phyloP scores from a whole-genome alignment of 2,797 vertebrate genomes.

The Threskiornis aethiopicus region DNA sequence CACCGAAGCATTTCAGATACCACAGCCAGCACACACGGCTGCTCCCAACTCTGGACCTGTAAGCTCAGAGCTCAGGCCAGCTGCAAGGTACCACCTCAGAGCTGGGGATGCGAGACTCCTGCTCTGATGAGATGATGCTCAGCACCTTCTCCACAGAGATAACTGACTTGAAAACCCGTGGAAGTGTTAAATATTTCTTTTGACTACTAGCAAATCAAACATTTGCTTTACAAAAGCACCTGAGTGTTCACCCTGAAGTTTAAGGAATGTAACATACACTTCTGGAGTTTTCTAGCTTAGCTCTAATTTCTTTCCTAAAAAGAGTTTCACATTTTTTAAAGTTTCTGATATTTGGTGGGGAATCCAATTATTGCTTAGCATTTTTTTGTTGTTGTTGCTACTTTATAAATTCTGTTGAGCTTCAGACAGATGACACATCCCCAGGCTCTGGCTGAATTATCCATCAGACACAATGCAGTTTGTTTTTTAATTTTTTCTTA shows the following conservation, averaged over 20 bases:
- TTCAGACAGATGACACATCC: slow-evolving; percentile 31
- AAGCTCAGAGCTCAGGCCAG: background rate
- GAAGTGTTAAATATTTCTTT: background rate
- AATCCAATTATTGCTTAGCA: background rate
- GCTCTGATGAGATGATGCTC: background rate
- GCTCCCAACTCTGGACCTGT: background rate
- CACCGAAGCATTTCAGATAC: background rate
- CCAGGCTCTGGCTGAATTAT: slow-evolving; percentile 24
- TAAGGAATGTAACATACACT: background rate
- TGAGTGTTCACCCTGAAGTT: background rate
- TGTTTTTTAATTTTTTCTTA: slow-evolving; percentile 24
- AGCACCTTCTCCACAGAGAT: background rate
- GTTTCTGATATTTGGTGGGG: background rate
- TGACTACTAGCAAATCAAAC: background rate
- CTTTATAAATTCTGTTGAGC: slow-evolving; percentile 39
- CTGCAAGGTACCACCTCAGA: background rate
- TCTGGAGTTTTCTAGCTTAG: background rate
- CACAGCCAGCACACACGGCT: background rate
- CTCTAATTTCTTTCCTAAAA: background rate
- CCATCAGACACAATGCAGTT: slow-evolving; percentile 13
- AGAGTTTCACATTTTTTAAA: background rate
- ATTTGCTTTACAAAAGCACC: background rate
- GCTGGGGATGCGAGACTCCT: background rate
- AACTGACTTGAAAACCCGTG: background rate
- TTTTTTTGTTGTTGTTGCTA: background rate